These are phyloP conservation scores for Carapus acus DNA, from an alignment of 2,797 vertebrate genomes.

Conservation along the genomic window DNA sequence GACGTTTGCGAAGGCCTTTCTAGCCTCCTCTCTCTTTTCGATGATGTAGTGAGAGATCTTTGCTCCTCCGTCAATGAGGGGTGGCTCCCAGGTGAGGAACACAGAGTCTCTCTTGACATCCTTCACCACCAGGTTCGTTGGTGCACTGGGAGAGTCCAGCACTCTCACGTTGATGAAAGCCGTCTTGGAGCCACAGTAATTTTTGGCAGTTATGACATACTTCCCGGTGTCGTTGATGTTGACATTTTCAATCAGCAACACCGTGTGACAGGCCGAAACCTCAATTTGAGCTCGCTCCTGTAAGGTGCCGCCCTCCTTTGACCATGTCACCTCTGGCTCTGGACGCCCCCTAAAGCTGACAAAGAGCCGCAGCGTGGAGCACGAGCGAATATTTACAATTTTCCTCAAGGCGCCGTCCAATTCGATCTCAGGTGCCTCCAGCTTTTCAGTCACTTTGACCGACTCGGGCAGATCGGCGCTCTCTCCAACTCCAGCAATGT, in stretches of 20 bases:
- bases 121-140: slow-evolving; percentile 81
- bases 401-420: slow-evolving; percentile 90
- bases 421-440: slow-evolving; percentile 93
- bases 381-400: slow-evolving; percentile 84
- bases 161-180: slow-evolving; percentile 94
- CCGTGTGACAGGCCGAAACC: slow-evolving; percentile 84
- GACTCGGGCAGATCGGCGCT: slow-evolving; percentile 77
- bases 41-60: slow-evolving; percentile 94
- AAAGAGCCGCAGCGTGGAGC: slow-evolving; percentile 84
- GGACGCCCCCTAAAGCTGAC: slow-evolving; percentile 92
- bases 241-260: slow-evolving; percentile 91
- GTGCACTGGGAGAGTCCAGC: slow-evolving; percentile 91
- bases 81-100: slow-evolving; percentile 87
- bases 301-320: slow-evolving; percentile 83
- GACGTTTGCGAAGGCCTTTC: slow-evolving; percentile 90
- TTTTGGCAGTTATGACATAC: slow-evolving; percentile 89
- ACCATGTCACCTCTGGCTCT: slow-evolving; percentile 95
- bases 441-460: slow-evolving; percentile 81
- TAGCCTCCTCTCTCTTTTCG: slow-evolving; percentile 92
- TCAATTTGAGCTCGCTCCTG: slow-evolving; percentile 88
- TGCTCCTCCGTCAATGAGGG: slow-evolving; percentile 91
- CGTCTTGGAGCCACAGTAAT: slow-evolving; percentile 87
- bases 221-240: slow-evolving; percentile 93
- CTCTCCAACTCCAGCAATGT: slow-evolving; percentile 87
- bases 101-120: slow-evolving; percentile 91